These are phyloP conservation scores for Cuniculus paca DNA, from an alignment of 2,797 vertebrate species.

Conservation along the genomic window DNA sequence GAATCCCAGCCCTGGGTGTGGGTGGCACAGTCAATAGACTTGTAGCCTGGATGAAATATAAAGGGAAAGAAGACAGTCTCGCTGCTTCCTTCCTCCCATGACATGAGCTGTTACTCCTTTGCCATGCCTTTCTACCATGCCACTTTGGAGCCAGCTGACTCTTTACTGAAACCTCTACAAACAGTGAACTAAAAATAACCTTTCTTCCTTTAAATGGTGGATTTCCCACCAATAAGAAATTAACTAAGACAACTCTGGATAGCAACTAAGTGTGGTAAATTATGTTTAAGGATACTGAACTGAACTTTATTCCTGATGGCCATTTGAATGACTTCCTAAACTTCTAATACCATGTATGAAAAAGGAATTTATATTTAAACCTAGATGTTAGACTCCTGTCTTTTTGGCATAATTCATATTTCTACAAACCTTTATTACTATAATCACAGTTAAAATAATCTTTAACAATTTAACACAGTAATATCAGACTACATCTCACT, in stretches of 20 bases:
- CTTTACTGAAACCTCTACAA: not conserved
- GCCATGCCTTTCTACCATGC: not conserved
- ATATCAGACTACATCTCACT: not conserved
- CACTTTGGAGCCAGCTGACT: not conserved
- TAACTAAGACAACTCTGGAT: not conserved
- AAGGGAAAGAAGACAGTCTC: not conserved
- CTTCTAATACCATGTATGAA: not conserved
- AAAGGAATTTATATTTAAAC: not conserved
- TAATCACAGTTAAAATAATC: not conserved
- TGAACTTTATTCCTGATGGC: not conserved
- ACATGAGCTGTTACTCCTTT: not conserved
- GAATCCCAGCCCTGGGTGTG: not conserved
- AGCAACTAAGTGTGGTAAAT: rapidly evolving
- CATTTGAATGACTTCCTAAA: not conserved
- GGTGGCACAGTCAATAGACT: not conserved
- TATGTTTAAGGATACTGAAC: no score
- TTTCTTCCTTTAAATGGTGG: not conserved
- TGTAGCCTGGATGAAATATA: not conserved
- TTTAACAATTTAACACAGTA: not conserved
- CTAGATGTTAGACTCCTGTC: not conserved
- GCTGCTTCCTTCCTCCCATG: not conserved
- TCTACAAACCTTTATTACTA: not conserved
- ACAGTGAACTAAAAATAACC: not conserved
- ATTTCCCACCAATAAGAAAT: not conserved
- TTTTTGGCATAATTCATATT: not conserved